Percentiles rank a stretch among this genome's conserved stretches.
Evolutionary conservation across 1,140 invertebrate species (phyloP).

Genomic region (Lineus longissimus): DNA sequence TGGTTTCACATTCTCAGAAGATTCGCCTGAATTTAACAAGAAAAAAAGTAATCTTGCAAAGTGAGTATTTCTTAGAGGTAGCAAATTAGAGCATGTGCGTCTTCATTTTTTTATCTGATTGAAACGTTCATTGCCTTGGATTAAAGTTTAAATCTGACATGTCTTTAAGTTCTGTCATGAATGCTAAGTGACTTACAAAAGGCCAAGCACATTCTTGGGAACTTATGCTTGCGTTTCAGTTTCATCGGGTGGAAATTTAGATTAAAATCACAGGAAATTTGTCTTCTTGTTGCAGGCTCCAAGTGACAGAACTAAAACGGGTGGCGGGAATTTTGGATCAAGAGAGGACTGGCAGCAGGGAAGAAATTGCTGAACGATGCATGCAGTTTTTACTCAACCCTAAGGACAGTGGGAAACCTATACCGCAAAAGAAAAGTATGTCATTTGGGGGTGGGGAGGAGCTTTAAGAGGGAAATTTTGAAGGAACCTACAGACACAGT

Average conservation of each 20-base stretch:
- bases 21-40: constrained; percentile 46
- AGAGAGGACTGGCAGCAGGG: constrained; percentile 42
- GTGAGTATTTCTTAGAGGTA: constrained; percentile 29
- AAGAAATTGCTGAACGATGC: constrained; percentile 40
- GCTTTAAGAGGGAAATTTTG: neutral
- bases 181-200: neutral
- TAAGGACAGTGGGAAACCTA: constrained; percentile 32
- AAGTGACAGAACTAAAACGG: constrained; percentile 33
- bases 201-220: neutral
- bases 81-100: neutral
- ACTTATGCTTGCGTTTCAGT: neutral
- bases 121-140: neutral
- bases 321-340: constrained; percentile 45
- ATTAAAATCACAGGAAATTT: no score
- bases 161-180: neutral
- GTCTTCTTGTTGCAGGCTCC: constrained; percentile 33
- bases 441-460: neutral
- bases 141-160: neutral
- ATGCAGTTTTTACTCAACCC: constrained; percentile 48
- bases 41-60: constrained; percentile 41
- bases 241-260: no score
- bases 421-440: constrained; percentile 34
- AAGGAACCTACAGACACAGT: no score
- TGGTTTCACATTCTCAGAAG: constrained; percentile 52
- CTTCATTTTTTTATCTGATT: neutral